Evolutionary conservation across 2,888 invertebrate genomes (phyloP).

Genomic region (Lamproptera curius): DNA sequence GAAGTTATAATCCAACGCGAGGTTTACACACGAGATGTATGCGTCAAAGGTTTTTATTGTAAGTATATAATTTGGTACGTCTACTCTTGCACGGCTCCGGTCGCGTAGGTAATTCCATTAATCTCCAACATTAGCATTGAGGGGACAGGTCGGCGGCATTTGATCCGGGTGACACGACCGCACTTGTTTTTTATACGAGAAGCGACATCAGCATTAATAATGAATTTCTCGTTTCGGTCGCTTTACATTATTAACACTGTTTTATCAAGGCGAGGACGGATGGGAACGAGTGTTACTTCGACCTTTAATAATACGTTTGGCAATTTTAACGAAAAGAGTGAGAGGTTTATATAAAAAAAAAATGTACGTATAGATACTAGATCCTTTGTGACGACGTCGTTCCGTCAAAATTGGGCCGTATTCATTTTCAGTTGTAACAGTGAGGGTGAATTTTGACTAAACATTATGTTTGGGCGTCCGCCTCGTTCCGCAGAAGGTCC

Average conservation of each 20-base stretch:
- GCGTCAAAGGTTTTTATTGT: slow-evolving; percentile 43
- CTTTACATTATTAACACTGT: slow-evolving; percentile 22
- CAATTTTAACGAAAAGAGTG: not conserved
- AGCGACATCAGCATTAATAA: slow-evolving; percentile 50
- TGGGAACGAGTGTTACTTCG: not conserved
- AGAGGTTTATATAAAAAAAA: too few species aligned
- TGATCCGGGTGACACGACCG: slow-evolving; percentile 46
- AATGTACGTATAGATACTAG: not conserved
- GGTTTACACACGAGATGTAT: not conserved
- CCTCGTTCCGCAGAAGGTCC: slow-evolving; percentile 3
- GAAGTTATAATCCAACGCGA: not conserved
- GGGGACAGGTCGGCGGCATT: slow-evolving; percentile 56
- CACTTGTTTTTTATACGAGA: slow-evolving; percentile 44
- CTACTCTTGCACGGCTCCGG: slow-evolving; percentile 29
- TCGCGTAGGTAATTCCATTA: slow-evolving; percentile 60
- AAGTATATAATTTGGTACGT: slow-evolving; percentile 44
- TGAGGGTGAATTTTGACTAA: slow-evolving; percentile 1
- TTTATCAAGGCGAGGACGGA: slow-evolving; percentile 15
- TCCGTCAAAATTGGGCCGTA: not conserved
- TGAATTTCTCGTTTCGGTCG: slow-evolving; percentile 36
- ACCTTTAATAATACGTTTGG: slow-evolving; percentile 8
- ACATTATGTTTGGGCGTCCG: slow-evolving; percentile 4
- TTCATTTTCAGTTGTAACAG: not conserved
- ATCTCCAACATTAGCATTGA: slow-evolving; percentile 60
- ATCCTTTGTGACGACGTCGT: not conserved